Evolutionary conservation across 2,888 invertebrate genomes (phyloP), one percentile per base, ranked within the genome.

Genomic region (Ophion costatus): DNA sequence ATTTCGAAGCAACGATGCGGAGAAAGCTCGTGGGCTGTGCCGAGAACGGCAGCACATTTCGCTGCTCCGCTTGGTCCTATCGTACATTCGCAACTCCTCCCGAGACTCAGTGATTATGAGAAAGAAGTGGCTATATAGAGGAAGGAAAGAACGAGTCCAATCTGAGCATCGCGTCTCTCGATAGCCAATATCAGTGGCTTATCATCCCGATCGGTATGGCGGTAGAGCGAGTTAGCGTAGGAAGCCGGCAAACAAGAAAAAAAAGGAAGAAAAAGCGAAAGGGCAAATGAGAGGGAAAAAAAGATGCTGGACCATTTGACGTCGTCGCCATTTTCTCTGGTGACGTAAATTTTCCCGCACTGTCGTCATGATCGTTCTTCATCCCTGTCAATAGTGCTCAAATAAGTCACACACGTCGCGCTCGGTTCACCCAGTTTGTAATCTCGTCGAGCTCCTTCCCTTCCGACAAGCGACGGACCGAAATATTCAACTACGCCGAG

Each of bases 151-250:
- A 90, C 89, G 90, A 90, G 91, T 90, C 89, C 90, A 91, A 91
- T 91, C 91, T 91, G 89, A 91, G 90, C 90, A 86, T 90, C 90
- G 90, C 89, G 87, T 73, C 66, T 89, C 89, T 88, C 90, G 90
- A 90, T 91, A 88, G 88, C 88, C 91, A 92, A 92, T 91, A 91
- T 92, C 91, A 90, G 88, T 89, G 89, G 91, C 91, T 92, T 91
- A 92, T 92, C 92, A 91, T 89, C 88, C 82, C 85, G 66, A 73
- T 87, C 83, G 80, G 88, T 79, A 79, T 59, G 86, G 74, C 24
- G 10, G 59, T 9, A 22, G 59, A 59, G 22, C 59, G 59, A 59
- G 59, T 22, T 59, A 22, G 22, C 10, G 20, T 10, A 66, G 56
- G 42, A 71, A n/a, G 24, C 20, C n/a, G 29, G 56, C 10, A 14